A percentile compares a stretch with the other conserved stretches of the same genome.
Evolutionary conservation across 2,113 vertebrate species (phyloP).

Genomic region (Ailurus styani): DNA sequence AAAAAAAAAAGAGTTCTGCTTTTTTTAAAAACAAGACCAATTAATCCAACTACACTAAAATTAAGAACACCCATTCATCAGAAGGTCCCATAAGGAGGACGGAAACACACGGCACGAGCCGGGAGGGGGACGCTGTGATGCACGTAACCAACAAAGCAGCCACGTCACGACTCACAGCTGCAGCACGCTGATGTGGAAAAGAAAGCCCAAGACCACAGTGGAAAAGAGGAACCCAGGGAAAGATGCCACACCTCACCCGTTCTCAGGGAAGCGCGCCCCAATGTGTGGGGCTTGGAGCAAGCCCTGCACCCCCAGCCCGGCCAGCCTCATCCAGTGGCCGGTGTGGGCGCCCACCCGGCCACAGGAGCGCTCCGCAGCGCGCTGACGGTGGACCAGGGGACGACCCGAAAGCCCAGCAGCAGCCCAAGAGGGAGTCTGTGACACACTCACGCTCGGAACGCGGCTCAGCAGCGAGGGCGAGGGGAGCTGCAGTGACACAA

Average conservation of each 20-base stretch:
- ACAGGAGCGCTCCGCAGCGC: neutral
- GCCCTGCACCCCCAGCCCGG: neutral
- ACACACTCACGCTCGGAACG: neutral
- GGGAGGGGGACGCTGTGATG: neutral
- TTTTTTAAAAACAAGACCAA: neutral
- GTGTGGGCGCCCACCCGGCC: accelerated
- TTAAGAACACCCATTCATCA: neutral
- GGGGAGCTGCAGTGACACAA: neutral
- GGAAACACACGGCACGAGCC: neutral
- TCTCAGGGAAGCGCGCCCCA: neutral
- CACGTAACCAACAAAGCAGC: accelerated
- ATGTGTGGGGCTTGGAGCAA: neutral
- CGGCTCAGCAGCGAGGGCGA: neutral
- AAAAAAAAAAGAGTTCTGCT: too few relatives aligned
- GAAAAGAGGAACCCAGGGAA: neutral
- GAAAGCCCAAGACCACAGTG: neutral
- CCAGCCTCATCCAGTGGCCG: neutral
- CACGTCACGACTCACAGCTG: neutral
- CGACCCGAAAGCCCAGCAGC: neutral
- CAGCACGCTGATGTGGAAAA: neutral
- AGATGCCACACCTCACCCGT: neutral
- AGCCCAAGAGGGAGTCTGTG: neutral
- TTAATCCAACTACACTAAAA: neutral
- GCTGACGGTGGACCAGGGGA: neutral
- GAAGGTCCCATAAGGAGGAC: neutral